phyloP scores from a whole-genome alignment of 1,140 invertebrate species.

The Dendrolimus punctatus region DNA sequence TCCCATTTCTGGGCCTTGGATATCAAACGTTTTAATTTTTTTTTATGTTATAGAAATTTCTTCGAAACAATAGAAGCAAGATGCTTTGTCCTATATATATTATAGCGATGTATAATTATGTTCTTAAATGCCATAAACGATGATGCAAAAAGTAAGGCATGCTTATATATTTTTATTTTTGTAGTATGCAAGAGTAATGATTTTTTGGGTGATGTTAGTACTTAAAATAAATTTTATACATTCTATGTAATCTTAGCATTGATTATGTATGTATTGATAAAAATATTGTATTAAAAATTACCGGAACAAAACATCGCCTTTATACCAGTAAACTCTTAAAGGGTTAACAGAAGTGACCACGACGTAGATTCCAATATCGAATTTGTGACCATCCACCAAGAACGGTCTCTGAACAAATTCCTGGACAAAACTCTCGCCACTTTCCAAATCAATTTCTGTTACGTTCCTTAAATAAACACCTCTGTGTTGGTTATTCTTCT shows the following conservation, averaged over 20 bases:
- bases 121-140: no score
- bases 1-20: no score
- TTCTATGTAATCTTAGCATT: neutral
- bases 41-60: no score
- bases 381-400: conserved; percentile 90
- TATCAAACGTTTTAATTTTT: no score
- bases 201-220: no score
- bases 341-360: conserved; percentile 94
- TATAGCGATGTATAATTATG: no score
- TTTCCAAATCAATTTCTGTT: conserved; percentile 81
- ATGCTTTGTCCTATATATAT: no score
- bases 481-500: conserved; percentile 94
- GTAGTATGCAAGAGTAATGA: no score
- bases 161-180: no score
- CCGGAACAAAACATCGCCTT: conserved; percentile 91
- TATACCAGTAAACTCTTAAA: conserved; percentile 90
- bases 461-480: conserved; percentile 86
- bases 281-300: conserved; percentile 36
- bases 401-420: conserved; percentile 90
- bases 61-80: no score
- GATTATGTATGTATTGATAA: neutral
- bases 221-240: no score
- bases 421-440: conserved; percentile 89
- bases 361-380: conserved; percentile 97
- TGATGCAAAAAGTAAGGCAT: no score